Percentiles rank a stretch among this genome's conserved stretches.
Conservation (phyloP, 2,797 vertebrate genomes). For the Arvicola amphibius region DNA sequence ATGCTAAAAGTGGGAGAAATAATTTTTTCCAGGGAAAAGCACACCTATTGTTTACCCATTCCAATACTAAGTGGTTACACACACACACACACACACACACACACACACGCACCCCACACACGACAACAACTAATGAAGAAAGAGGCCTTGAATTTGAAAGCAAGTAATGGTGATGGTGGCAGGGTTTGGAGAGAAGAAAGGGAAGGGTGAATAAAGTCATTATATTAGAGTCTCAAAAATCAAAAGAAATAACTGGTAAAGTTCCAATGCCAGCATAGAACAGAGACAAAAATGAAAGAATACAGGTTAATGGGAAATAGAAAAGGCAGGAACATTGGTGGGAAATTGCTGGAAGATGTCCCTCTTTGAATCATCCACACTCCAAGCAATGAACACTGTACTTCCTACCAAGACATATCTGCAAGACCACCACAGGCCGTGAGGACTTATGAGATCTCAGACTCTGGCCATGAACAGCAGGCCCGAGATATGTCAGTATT, state of each 20-base stretch:
- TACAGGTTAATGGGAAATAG: background rate
- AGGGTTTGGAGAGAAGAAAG: background rate
- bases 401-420: background rate
- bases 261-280: background rate
- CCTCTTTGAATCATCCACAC: background rate
- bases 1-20: background rate
- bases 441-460: background rate
- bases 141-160: background rate
- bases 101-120: no score
- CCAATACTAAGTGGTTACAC: background rate
- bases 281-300: background rate
- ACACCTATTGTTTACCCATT: background rate
- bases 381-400: background rate
- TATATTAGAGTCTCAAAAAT: background rate
- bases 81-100: background rate
- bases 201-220: no score
- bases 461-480: background rate
- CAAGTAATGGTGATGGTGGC: accelerated
- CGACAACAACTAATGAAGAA: background rate
- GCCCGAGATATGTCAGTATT: background rate
- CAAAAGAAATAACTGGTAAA: background rate
- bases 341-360: background rate
- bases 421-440: background rate
- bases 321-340: background rate
- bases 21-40: background rate